A percentile compares a stretch with the other conserved stretches of the same genome.
Conservation (phyloP, 2,888 invertebrate genomes). For the Athrips mouffetella region DNA sequence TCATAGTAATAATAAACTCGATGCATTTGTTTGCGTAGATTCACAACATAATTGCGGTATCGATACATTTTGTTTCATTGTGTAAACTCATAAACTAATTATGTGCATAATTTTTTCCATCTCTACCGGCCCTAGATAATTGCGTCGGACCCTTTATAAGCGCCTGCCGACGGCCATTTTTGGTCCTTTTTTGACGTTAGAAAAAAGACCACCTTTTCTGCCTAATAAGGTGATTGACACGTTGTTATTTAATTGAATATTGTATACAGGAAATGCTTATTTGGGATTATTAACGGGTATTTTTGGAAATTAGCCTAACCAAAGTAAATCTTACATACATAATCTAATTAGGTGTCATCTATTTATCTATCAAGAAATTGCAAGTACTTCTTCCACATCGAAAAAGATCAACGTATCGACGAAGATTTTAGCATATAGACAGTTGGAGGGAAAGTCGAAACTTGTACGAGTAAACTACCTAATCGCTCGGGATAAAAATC, state of each 20-base stretch:
- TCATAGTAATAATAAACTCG: constrained; percentile 50
- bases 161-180: constrained; percentile 40
- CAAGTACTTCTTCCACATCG: too few relatives aligned
- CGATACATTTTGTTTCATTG: constrained; percentile 56
- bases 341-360: too few relatives aligned
- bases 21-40: constrained; percentile 64
- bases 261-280: constrained; percentile 23
- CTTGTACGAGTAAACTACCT: too few relatives aligned
- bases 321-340: too few relatives aligned
- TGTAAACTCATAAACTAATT: constrained; percentile 74
- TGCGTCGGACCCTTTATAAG: constrained; percentile 52
- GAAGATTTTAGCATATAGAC: too few relatives aligned
- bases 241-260: constrained; percentile 50
- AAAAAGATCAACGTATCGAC: too few relatives aligned
- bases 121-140: constrained; percentile 40
- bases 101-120: constrained; percentile 41
- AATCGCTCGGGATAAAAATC: too few relatives aligned
- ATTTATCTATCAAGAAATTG: too few relatives aligned
- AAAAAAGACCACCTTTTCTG: constrained; percentile 50
- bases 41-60: constrained; percentile 63
- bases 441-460: too few relatives aligned
- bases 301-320: constrained; percentile 6
- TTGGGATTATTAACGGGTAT: constrained; percentile 13
- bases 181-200: constrained; percentile 25
- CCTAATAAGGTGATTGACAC: constrained; percentile 74